Evolutionary conservation across 2,797 vertebrate species (phyloP).

Genomic region (Brachymystax lenok): DNA sequence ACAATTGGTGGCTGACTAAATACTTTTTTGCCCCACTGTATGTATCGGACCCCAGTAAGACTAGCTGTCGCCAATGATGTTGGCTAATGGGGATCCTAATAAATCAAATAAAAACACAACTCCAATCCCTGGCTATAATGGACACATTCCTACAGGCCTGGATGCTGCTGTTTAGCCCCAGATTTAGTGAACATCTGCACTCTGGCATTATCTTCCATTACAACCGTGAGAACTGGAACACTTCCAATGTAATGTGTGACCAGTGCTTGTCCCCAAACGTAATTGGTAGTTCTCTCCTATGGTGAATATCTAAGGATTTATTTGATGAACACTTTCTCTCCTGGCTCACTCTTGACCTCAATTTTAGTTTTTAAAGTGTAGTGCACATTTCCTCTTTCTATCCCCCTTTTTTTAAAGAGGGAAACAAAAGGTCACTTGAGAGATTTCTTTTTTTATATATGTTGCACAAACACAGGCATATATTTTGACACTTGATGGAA

Average conservation of each 20-base stretch:
- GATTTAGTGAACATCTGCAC: conserved; percentile 18
- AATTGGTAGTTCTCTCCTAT: background rate
- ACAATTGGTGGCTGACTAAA: too few species aligned
- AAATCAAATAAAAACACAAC: too few species aligned
- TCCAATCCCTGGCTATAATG: conserved; percentile 49
- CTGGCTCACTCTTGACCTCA: background rate
- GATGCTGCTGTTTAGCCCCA: conserved; percentile 15
- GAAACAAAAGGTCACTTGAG: background rate
- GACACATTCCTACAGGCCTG: conserved; percentile 36
- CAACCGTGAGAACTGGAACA: conserved; percentile 16
- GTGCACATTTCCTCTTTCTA: background rate
- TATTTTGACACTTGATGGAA: background rate
- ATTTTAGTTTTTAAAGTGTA: background rate
- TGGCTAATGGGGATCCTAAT: too few species aligned
- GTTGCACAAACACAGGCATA: background rate
- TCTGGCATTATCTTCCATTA: conserved; percentile 23
- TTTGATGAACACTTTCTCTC: background rate
- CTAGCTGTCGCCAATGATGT: too few species aligned
- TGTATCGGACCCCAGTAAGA: too few species aligned
- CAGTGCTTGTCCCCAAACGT: conserved; percentile 14
- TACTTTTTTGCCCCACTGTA: too few species aligned
- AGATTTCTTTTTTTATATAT: background rate
- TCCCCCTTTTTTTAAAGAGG: background rate
- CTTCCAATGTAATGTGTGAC: background rate
- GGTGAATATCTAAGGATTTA: background rate